Conservation (phyloP, 2,888 invertebrate species). For the Pseudococcus longispinus region DNA sequence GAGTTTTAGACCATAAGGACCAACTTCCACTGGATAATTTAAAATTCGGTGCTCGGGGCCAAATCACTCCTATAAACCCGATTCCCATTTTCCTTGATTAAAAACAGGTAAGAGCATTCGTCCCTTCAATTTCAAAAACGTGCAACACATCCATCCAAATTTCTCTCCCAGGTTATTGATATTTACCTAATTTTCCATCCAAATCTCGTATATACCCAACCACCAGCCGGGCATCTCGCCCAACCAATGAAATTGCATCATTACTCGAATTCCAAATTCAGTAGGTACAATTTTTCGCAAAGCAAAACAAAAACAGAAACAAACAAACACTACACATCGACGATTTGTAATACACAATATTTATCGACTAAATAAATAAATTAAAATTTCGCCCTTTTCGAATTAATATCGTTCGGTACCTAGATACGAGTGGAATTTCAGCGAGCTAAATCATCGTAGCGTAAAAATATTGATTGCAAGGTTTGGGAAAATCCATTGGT, state of each 20-base stretch:
- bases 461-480: conserved; percentile 36
- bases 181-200: too few species aligned
- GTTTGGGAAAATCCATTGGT: neutral
- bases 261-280: neutral
- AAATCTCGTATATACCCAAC: too few species aligned
- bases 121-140: too few species aligned
- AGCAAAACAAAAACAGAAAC: neutral
- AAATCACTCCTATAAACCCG: too few species aligned
- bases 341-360: neutral
- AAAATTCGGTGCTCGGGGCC: too few species aligned
- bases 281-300: neutral
- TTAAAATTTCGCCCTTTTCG: neutral
- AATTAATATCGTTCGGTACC: neutral
- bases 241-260: neutral
- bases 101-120: too few species aligned
- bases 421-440: neutral
- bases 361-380: conserved; percentile 17
- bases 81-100: too few species aligned
- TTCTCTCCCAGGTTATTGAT: too few species aligned
- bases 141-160: too few species aligned
- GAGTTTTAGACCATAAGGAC: too few species aligned
- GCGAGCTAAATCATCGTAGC: neutral
- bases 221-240: too few species aligned
- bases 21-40: too few species aligned
- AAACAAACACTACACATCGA: neutral